Percentiles rank a stretch among this genome's conserved stretches.
Conservation (phyloP, 2,888 invertebrate genomes). For the Rambutsinella grinnellia region DNA sequence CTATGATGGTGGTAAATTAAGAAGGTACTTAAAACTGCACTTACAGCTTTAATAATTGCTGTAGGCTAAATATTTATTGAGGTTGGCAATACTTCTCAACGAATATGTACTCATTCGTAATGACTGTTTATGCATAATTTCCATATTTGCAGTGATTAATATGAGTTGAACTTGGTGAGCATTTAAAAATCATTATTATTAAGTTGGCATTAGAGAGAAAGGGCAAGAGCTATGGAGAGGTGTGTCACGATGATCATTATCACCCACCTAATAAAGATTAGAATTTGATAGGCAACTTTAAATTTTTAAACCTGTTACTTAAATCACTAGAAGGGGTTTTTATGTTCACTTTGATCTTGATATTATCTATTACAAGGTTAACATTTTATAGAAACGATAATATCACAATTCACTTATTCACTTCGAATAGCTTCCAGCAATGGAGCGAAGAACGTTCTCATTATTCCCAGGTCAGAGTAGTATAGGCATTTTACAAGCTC, state of each 20-base stretch:
- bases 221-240: no score
- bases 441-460: no score
- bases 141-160: neutral
- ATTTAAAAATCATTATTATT: constrained; percentile 13
- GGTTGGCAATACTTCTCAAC: neutral
- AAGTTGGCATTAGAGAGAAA: constrained; percentile 5
- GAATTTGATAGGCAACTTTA: constrained; percentile 32
- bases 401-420: constrained; percentile 37
- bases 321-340: constrained; percentile 27
- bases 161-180: constrained; percentile 14
- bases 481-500: neutral
- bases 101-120: neutral
- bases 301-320: constrained; percentile 42
- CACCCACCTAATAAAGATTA: constrained; percentile 48
- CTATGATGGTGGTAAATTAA: constrained; percentile 8
- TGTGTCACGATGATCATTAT: constrained; percentile 47
- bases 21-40: constrained; percentile 37
- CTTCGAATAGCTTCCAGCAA: constrained; percentile 37
- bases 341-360: neutral
- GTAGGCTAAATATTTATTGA: constrained; percentile 21
- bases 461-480: no score
- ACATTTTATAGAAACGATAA: constrained; percentile 26
- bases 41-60: constrained; percentile 37
- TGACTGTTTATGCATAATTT: no score
- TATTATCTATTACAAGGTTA: constrained; percentile 19